Percentiles rank a stretch among this genome's conserved stretches.
These are phyloP conservation scores for human (Homo sapiens) DNA, from an alignment of 2,113 vertebrate genomes.

Conservation along the genomic window DNA sequence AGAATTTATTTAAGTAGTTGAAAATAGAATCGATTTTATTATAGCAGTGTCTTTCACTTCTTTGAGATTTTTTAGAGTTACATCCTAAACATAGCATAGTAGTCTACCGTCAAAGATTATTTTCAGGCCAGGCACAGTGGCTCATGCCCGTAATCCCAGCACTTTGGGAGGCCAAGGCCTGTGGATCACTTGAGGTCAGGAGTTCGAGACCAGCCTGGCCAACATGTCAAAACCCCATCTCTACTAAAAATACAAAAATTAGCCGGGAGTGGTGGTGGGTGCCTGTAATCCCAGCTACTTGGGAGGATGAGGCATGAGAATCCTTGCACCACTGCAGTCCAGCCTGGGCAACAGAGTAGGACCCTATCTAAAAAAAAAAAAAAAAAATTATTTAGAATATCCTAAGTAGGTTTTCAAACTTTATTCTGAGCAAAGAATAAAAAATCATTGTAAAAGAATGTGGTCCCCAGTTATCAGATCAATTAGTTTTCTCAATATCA, in stretches of 20 bases:
- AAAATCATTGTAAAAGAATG: background rate
- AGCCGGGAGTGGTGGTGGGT: too few species aligned
- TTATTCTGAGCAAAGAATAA: background rate
- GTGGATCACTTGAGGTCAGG: too few species aligned
- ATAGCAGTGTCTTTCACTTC: background rate
- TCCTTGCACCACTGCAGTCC: background rate
- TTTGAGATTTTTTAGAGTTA: slow-evolving; percentile 10
- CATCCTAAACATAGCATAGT: background rate
- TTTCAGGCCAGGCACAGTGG: too few species aligned
- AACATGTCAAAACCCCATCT: too few species aligned
- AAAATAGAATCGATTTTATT: background rate
- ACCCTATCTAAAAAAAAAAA: background rate
- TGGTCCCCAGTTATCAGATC: background rate
- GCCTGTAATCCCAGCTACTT: background rate
- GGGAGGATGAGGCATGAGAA: background rate
- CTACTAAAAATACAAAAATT: too few species aligned
- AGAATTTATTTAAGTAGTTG: background rate
- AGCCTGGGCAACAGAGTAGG: background rate
- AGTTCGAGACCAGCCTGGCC: too few species aligned
- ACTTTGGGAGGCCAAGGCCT: too few species aligned
- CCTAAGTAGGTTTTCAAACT: background rate
- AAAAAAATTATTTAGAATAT: background rate
- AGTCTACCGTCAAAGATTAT: too few species aligned
- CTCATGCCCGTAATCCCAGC: too few species aligned
- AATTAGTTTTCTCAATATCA: background rate